Evolutionary conservation across 2,113 vertebrate genomes (phyloP).

Genomic region (Fulica atra): DNA sequence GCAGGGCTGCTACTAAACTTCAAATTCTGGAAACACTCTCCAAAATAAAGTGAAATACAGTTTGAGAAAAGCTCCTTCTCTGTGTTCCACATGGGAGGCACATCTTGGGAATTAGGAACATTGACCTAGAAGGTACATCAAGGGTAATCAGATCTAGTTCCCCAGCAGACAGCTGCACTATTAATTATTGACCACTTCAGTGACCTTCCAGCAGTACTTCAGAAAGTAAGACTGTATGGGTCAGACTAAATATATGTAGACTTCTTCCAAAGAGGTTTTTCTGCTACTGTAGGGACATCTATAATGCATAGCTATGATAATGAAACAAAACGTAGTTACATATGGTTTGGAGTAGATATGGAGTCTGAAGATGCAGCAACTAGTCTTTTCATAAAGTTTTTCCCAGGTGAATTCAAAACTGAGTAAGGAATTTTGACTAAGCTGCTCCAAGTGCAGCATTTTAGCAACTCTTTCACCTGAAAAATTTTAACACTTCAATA

Average conservation of each 20-base stretch:
- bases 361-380: not conserved
- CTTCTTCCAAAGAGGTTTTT: not conserved
- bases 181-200: not conserved
- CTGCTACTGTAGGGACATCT: not conserved
- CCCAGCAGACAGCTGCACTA: not conserved
- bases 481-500: not conserved
- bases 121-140: not conserved
- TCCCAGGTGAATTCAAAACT: not conserved
- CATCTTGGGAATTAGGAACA: not conserved
- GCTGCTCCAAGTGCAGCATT: not conserved
- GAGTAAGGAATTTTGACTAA: not conserved
- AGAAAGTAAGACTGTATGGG: not conserved
- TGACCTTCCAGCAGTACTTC: not conserved
- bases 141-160: not conserved
- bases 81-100: not conserved
- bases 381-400: not conserved
- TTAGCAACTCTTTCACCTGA: not conserved
- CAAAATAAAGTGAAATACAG: not conserved
- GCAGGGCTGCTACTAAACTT: not conserved
- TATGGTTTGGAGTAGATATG: not conserved
- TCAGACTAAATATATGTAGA: not conserved
- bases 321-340: not conserved
- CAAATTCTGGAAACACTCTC: not conserved
- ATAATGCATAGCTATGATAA: not conserved
- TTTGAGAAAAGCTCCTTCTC: not conserved